phyloP scores from a whole-genome alignment of 1,140 invertebrate species.

The Ectropis grisescens region DNA sequence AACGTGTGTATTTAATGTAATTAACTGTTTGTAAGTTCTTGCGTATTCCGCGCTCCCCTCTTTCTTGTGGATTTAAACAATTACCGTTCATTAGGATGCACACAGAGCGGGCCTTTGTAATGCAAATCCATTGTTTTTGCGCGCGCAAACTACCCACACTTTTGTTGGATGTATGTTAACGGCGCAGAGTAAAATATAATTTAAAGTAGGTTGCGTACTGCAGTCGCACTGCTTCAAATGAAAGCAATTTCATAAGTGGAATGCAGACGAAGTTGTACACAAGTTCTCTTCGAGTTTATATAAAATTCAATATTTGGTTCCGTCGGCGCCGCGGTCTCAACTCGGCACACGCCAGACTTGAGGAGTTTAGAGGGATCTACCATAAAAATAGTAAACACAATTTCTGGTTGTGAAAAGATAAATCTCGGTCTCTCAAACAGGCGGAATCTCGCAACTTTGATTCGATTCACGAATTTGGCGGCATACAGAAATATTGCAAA shows the following conservation, averaged over 20 bases:
- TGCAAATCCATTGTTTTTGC: slow-evolving; percentile 37
- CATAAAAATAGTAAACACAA: slow-evolving; percentile 38
- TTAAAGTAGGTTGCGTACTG: not conserved
- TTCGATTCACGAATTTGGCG: slow-evolving; percentile 30
- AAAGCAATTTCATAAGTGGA: slow-evolving; percentile 26
- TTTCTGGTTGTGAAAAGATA: slow-evolving; percentile 31
- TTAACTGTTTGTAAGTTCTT: slow-evolving; percentile 28
- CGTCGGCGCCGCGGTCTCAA: slow-evolving; percentile 10
- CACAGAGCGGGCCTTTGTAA: slow-evolving; percentile 29
- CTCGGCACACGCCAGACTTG: slow-evolving; percentile 8
- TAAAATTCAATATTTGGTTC: slow-evolving; percentile 33
- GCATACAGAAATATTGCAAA: slow-evolving; percentile 28
- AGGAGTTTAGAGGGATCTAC: slow-evolving; percentile 22
- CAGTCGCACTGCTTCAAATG: slow-evolving; percentile 4
- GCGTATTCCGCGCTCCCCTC: slow-evolving; percentile 15
- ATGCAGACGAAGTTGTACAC: slow-evolving; percentile 13
- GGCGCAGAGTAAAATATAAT: not conserved
- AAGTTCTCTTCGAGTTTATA: slow-evolving; percentile 19
- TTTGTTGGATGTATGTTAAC: slow-evolving; percentile 4
- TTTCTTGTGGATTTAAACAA: slow-evolving; percentile 48
- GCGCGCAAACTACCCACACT: slow-evolving; percentile 1
- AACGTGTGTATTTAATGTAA: slow-evolving; percentile 16
- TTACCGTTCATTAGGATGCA: slow-evolving; percentile 44
- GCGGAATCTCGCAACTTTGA: slow-evolving; percentile 27
- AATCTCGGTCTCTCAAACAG: slow-evolving; percentile 31